A percentile compares a stretch with the other conserved stretches of the same genome.
phyloP scores from a whole-genome alignment of 2,113 vertebrate species.

The Podocnemis expansa region DNA sequence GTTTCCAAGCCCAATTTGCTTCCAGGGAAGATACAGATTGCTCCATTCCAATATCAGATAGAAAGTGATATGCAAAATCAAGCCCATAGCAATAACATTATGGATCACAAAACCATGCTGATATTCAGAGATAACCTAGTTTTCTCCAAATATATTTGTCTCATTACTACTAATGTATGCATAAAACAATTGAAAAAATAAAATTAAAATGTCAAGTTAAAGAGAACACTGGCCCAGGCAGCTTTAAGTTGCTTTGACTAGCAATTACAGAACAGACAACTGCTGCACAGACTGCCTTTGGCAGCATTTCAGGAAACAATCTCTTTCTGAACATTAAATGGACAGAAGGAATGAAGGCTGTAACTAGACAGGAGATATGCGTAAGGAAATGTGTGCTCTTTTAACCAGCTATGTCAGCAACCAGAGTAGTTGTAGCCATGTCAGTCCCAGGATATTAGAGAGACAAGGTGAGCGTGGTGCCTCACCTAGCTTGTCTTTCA shows the following conservation, averaged over 20 bases:
- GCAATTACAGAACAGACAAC: neutral
- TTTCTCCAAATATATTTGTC: neutral
- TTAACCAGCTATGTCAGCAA: neutral
- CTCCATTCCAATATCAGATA: neutral
- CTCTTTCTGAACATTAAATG: slow-evolving; percentile 12
- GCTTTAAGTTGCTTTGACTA: neutral
- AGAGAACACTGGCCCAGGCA: slow-evolving; percentile 19
- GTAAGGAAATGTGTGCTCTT: neutral
- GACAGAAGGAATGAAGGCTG: neutral
- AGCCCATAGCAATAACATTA: neutral
- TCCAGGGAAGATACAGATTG: accelerated
- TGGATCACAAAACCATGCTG: neutral
- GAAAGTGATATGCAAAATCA: neutral
- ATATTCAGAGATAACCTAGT: neutral
- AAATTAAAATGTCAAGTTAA: slow-evolving; percentile 38
- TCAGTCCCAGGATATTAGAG: neutral
- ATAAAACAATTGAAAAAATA: neutral
- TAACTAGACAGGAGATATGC: neutral
- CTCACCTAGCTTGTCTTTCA: neutral
- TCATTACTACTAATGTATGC: neutral
- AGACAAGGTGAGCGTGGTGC: neutral
- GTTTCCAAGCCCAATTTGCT: neutral
- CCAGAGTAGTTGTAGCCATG: neutral
- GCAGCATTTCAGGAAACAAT: neutral
- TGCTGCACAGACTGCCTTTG: neutral